phyloP scores from a whole-genome alignment of 2,113 vertebrate genomes.

The Chroicocephalus ridibundus region DNA sequence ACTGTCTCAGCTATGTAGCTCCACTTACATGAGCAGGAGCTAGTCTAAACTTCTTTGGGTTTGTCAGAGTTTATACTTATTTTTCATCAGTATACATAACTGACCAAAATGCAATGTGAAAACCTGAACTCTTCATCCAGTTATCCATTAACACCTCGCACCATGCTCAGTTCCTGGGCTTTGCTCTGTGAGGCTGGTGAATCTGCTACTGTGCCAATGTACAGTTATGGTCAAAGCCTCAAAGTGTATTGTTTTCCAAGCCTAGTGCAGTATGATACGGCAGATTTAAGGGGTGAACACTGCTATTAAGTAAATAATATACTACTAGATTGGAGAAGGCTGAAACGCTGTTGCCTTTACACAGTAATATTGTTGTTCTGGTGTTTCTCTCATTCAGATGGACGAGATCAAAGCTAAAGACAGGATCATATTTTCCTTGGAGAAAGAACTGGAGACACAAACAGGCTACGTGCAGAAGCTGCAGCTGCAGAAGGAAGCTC shows the following conservation, averaged over 20 bases:
- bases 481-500: constrained; percentile 94
- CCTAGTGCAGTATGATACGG: not conserved
- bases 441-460: constrained; percentile 93
- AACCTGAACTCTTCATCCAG: not conserved
- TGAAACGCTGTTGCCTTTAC: not conserved
- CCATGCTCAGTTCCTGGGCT: not conserved
- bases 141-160: not conserved
- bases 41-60: not conserved
- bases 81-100: not conserved
- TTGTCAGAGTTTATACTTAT: not conserved
- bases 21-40: not conserved
- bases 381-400: constrained; percentile 81
- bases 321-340: not conserved
- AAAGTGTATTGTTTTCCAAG: not conserved
- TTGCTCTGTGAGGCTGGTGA: not conserved
- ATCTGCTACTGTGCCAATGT: not conserved
- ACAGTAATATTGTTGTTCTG: not conserved
- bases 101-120: not conserved
- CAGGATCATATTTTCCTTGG: constrained; percentile 93
- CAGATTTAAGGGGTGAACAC: not conserved
- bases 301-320: not conserved
- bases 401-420: constrained; percentile 98
- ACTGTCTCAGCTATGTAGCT: not conserved
- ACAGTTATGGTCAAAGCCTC: not conserved
- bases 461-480: constrained; percentile 91